phyloP scores from a whole-genome alignment of 2,888 invertebrate species.

The Ichneumoninae sp. region DNA sequence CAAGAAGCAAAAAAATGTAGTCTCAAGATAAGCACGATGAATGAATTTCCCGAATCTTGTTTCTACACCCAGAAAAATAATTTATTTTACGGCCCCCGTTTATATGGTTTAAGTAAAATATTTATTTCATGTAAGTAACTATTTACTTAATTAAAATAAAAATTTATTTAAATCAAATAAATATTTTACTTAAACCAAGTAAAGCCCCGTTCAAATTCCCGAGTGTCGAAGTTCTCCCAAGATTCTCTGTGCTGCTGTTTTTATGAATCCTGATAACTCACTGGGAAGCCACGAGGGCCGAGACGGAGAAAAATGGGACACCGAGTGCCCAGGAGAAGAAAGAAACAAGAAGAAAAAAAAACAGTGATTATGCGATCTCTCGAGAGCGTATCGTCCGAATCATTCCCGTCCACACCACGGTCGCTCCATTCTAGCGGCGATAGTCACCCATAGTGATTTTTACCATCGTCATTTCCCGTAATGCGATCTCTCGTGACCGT shows the following conservation, averaged over 20 bases:
- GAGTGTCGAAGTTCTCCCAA: not conserved
- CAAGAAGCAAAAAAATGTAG: not conserved
- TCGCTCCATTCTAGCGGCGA: conserved; percentile 70
- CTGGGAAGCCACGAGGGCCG: conserved; percentile 33
- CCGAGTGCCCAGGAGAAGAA: not conserved
- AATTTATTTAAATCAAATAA: too few relatives aligned
- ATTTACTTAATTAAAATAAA: too few relatives aligned
- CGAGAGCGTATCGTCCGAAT: conserved; percentile 51
- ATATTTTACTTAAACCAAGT: too few relatives aligned
- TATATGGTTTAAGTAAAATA: too few relatives aligned
- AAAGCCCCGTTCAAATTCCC: not conserved
- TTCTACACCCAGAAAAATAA: not conserved
- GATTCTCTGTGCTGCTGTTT: not conserved
- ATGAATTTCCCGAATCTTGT: too few relatives aligned
- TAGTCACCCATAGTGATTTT: conserved; percentile 78
- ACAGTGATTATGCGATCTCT: conserved; percentile 60
- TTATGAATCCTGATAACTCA: conserved; percentile 30
- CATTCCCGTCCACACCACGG: conserved; percentile 27
- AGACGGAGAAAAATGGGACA: conserved; percentile 38
- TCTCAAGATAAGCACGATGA: not conserved
- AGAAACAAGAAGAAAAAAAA: conserved; percentile 46
- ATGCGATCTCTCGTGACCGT: conserved; percentile 76
- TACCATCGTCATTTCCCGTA: conserved; percentile 82
- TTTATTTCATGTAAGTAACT: too few relatives aligned
- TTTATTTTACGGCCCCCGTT: too few relatives aligned